Conservation (phyloP, 2,113 vertebrate genomes). For the Alosa alosa region DNA sequence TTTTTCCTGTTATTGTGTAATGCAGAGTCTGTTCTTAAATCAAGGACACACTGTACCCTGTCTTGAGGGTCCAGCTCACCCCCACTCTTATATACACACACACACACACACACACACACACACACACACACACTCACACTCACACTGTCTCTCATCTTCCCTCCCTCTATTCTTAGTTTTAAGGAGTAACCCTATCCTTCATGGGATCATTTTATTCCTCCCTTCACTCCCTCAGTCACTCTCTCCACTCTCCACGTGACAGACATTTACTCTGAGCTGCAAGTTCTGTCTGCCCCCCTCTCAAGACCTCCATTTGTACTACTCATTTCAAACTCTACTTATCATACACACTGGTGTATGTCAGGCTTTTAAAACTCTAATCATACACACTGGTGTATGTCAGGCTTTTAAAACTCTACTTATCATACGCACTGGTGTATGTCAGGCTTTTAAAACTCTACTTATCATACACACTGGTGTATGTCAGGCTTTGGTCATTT, state of each 20-base stretch:
- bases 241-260: neutral
- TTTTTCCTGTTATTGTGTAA: neutral
- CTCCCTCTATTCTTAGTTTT: conserved; percentile 41
- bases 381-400: no score
- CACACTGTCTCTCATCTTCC: neutral
- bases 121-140: conserved; percentile 44
- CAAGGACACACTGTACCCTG: conserved; percentile 49
- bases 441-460: no score
- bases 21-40: neutral
- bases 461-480: no score
- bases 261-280: neutral
- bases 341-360: no score
- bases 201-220: conserved; percentile 24
- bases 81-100: conserved; percentile 40
- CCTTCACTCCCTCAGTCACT: neutral
- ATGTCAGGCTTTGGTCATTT: no score
- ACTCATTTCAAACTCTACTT: no score
- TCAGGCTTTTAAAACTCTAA: no score
- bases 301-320: neutral
- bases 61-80: conserved; percentile 6
- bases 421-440: no score
- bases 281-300: neutral
- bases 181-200: conserved; percentile 43
- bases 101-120: no score
- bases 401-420: no score